phyloP scores from a whole-genome alignment of 2,797 vertebrate species.

The Cynopterus sphinx region DNA sequence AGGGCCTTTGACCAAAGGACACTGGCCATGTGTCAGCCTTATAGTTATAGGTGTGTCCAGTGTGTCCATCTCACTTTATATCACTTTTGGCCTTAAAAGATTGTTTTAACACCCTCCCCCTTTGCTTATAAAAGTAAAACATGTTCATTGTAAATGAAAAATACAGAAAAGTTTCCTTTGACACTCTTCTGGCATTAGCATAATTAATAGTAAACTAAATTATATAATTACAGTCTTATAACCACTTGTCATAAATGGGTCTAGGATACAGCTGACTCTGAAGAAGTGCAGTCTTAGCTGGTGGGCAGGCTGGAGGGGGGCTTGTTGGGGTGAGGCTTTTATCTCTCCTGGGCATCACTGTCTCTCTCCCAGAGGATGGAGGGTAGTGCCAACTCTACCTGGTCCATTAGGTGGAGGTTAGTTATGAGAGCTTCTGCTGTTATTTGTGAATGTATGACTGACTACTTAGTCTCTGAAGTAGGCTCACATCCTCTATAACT shows the following conservation, averaged over 20 bases:
- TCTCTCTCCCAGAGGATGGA: background rate
- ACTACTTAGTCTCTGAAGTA: background rate
- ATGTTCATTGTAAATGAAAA: background rate
- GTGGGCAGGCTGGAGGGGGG: background rate
- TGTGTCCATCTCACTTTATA: background rate
- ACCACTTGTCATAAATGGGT: background rate
- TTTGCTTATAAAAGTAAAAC: background rate
- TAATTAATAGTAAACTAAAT: background rate
- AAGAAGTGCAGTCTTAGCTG: background rate
- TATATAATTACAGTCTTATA: background rate
- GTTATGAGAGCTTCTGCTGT: background rate
- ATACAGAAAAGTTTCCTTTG: background rate
- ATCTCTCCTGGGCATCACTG: background rate
- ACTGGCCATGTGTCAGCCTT: background rate
- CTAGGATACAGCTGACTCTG: background rate
- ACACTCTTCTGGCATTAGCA: background rate
- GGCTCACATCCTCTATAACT: background rate
- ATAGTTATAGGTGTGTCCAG: too few species aligned
- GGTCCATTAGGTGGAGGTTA: background rate
- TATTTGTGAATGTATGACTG: background rate
- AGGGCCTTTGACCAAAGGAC: background rate
- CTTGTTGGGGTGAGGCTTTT: background rate
- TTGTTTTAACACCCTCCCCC: background rate
- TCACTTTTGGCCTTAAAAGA: background rate
- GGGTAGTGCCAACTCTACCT: background rate